phyloP scores from a whole-genome alignment of 2,888 invertebrate genomes.

The Endotricha flammealis region DNA sequence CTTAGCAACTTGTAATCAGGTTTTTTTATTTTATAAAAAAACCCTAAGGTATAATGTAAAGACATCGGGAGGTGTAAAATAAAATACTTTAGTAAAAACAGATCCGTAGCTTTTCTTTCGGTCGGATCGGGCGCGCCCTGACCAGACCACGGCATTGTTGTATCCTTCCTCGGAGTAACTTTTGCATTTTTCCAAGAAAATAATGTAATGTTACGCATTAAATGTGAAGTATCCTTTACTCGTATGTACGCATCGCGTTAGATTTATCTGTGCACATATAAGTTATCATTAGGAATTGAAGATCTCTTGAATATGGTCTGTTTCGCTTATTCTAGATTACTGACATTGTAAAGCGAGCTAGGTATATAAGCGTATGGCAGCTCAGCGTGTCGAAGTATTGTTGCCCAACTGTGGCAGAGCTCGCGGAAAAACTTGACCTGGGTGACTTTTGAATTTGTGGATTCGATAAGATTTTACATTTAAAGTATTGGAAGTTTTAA shows the following conservation, averaged over 20 bases:
- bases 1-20: constrained; percentile 70
- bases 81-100: constrained; percentile 64
- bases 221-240: constrained; percentile 45
- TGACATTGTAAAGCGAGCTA: constrained; percentile 30
- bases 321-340: constrained; percentile 24
- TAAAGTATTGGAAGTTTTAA: too few species aligned
- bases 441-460: background rate
- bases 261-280: constrained; percentile 49
- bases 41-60: constrained; percentile 65
- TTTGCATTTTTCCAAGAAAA: constrained; percentile 37
- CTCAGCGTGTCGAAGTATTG: background rate
- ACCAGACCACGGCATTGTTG: constrained; percentile 33
- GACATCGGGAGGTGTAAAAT: constrained; percentile 65
- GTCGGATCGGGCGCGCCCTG: constrained; percentile 37
- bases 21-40: constrained; percentile 55
- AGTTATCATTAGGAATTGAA: constrained; percentile 52
- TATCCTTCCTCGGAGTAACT: constrained; percentile 34
- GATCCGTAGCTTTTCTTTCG: constrained; percentile 55
- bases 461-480: constrained; percentile 4
- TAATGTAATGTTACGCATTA: constrained; percentile 37
- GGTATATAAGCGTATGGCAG: constrained; percentile 19
- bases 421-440: constrained; percentile 7
- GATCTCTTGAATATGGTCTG: constrained; percentile 41
- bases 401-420: constrained; percentile 9
- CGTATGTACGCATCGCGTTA: constrained; percentile 50